A percentile compares a stretch with the other conserved stretches of the same genome.
phyloP scores from a whole-genome alignment of 2,888 invertebrate species.

The Erebia aethiops region DNA sequence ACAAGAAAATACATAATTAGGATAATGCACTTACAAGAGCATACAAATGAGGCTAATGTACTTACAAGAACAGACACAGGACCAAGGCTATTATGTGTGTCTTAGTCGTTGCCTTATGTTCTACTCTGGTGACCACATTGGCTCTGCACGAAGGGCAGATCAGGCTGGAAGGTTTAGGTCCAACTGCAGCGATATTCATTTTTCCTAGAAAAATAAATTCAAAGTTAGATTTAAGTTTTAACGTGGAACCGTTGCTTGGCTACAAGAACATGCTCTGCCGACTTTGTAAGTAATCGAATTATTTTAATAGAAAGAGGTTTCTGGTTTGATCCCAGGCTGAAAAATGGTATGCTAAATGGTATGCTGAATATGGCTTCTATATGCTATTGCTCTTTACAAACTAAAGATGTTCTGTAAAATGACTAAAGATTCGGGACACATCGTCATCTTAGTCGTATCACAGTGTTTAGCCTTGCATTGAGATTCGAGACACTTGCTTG shows the following conservation, averaged over 20 bases:
- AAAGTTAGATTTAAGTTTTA: background rate
- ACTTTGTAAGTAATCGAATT: background rate
- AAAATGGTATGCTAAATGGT: no score
- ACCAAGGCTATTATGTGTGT: conserved; percentile 81
- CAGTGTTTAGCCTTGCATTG: no score
- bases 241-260: no score
- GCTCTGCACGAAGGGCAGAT: conserved; percentile 75
- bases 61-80: conserved; percentile 62
- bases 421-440: no score
- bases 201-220: conserved; percentile 34
- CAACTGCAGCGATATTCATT: conserved; percentile 52
- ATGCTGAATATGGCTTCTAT: no score
- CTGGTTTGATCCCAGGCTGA: no score
- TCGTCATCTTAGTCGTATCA: no score
- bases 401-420: no score
- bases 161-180: conserved; percentile 65
- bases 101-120: conserved; percentile 71
- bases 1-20: conserved; percentile 61
- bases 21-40: no score
- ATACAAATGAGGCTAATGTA: conserved; percentile 7
- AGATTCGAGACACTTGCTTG: no score
- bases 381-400: no score
- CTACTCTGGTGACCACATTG: conserved; percentile 67
- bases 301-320: no score
- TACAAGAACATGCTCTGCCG: background rate